Evolutionary conservation across 2,797 vertebrate genomes (phyloP).

Genomic region (Scomberomorus guttatus): DNA sequence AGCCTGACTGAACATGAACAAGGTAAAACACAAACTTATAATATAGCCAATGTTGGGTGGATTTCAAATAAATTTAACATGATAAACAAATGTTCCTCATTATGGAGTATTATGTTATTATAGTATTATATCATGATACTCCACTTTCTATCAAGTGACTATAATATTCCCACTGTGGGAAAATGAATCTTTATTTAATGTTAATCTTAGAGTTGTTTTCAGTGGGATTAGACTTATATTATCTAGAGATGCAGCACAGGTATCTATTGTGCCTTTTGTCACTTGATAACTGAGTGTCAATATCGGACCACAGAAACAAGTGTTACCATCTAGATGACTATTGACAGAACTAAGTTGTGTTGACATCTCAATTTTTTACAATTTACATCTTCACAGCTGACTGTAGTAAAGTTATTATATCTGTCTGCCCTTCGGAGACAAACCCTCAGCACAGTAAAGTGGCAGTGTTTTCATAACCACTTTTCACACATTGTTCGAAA

Average conservation of each 20-base stretch:
- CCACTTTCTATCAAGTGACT: constrained; percentile 18
- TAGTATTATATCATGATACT: too few relatives aligned
- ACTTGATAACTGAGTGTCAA: constrained; percentile 32
- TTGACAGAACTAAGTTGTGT: constrained; percentile 5
- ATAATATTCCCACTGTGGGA: constrained; percentile 13
- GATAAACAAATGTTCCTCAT: neutral
- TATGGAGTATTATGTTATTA: neutral
- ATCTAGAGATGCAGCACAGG: constrained; percentile 3
- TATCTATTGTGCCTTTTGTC: constrained; percentile 6
- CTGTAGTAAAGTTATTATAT: neutral
- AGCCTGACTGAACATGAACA: constrained; percentile 17
- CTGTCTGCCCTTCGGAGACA: constrained; percentile 11
- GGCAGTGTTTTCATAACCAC: constrained; percentile 49
- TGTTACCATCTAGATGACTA: neutral
- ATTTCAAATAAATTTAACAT: constrained; percentile 27
- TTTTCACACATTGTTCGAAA: constrained; percentile 14
- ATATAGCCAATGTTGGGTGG: constrained; percentile 8
- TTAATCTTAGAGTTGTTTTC: constrained; percentile 12
- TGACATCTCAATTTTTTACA: constrained; percentile 26
- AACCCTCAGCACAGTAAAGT: constrained; percentile 26
- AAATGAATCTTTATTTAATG: neutral
- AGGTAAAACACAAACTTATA: constrained; percentile 21
- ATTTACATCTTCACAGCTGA: constrained; percentile 48
- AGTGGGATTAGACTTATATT: neutral
- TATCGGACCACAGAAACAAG: neutral